Evolutionary conservation across 2,113 vertebrate species (phyloP), one percentile per base, ranked within the genome.

Genomic region (Tamias sibiricus): DNA sequence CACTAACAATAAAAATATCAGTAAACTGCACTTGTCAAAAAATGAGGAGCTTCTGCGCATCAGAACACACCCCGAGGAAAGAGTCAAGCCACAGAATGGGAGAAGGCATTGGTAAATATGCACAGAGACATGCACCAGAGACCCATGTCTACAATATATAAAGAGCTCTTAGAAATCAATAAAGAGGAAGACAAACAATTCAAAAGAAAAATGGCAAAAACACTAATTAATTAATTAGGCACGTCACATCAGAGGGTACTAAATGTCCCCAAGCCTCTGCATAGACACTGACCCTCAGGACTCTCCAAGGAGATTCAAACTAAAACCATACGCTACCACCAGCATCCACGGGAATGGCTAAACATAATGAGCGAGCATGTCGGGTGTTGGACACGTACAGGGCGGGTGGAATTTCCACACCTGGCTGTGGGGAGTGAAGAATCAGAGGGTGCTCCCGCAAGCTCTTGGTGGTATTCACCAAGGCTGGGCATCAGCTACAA

Each of bases 361-460:
- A 75, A 16, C 52, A 32, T 4, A 74, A 75, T 89, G 40, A 75
- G 20, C 1, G 40, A 35, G 11, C 11, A n/a, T 2, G 14, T 4
- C 20, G 37, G 42, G 74, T 49, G 81, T 3, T 30, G 14, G 64
- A 57, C 54, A 88, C 44, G 1, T 8, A n/a, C 2, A 59, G 28
- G 19, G 40, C 30, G 2, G 81, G 20, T 4, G 24, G 47, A 52
- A 16, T 22, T 30, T 37, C 28, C n/a, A 68, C 0, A 2, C 0
- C 13, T 0, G 72, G 32, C 42, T 26, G 3, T 17, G 4, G 30
- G 68, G 13, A 54, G 37, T 1, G 8, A 0, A 1, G 12, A 22
- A 2, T 0, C 2, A 10, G 30, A 20, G 17, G 1, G 1, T 14
- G 22, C 76, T 44, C 12, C 6, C 13, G 3, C 35, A 24, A 59